These are phyloP conservation scores for Sebastolobus altivelis DNA, from an alignment of 2,797 vertebrate genomes.

Conservation along the genomic window DNA sequence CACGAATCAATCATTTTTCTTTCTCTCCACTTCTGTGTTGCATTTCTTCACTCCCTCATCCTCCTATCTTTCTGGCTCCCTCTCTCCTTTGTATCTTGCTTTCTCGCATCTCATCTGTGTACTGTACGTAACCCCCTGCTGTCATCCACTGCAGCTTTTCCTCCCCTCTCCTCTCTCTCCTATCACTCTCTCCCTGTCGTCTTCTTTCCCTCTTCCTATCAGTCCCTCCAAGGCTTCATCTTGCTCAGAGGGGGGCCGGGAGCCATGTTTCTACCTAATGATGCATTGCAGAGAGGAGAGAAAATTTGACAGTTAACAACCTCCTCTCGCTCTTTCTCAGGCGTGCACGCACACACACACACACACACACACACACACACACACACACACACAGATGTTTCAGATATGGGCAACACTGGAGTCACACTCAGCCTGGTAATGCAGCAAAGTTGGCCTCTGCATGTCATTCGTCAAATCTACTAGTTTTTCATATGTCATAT, in stretches of 20 bases:
- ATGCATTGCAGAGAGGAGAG: constrained; percentile 70
- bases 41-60: neutral
- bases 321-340: constrained; percentile 31
- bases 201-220: constrained; percentile 48
- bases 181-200: constrained; percentile 48
- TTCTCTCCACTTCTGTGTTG: neutral
- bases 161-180: constrained; percentile 45
- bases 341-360: neutral
- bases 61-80: neutral
- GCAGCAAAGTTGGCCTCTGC: constrained; percentile 4
- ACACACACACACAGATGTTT: neutral
- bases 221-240: constrained; percentile 65
- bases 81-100: constrained; percentile 22
- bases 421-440: constrained; percentile 18
- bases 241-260: constrained; percentile 63
- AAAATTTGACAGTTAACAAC: constrained; percentile 69
- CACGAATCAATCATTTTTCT: constrained; percentile 20
- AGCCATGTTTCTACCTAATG: constrained; percentile 77
- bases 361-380: neutral
- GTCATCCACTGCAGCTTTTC: constrained; percentile 56
- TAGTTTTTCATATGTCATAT: neutral
- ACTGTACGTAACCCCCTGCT: constrained; percentile 47
- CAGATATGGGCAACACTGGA: constrained; percentile 16
- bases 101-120: constrained; percentile 46
- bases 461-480: constrained; percentile 15